These are phyloP conservation scores for Suricata suricatta DNA, from an alignment of 2,113 vertebrate genomes.

Conservation along the genomic window DNA sequence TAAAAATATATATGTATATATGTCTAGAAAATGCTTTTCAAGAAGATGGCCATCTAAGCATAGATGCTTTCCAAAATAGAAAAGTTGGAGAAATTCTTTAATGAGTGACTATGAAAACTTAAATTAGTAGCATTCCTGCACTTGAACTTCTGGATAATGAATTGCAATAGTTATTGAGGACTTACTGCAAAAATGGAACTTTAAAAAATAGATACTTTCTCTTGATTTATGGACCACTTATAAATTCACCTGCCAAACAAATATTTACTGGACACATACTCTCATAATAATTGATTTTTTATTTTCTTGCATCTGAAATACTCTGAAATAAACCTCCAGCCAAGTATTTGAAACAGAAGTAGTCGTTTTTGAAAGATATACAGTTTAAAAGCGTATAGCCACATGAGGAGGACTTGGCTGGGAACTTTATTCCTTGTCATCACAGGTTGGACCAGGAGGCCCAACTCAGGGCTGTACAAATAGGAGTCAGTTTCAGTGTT, in stretches of 20 bases:
- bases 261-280: not conserved
- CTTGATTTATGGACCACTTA: not conserved
- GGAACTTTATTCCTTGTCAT: not conserved
- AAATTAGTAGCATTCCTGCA: not conserved
- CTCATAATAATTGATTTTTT: not conserved
- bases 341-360: not conserved
- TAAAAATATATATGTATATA: not conserved
- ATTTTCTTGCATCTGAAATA: not conserved
- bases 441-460: not conserved
- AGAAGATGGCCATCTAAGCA: not conserved
- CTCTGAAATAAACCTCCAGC: not conserved
- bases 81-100: not conserved
- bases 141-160: slow-evolving; percentile 21
- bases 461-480: not conserved
- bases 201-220: not conserved
- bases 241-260: not conserved
- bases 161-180: not conserved
- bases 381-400: not conserved
- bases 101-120: not conserved
- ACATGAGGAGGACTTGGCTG: not conserved
- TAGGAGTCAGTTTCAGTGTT: not conserved
- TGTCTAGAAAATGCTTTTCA: slow-evolving; percentile 41
- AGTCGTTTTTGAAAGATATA: slow-evolving; percentile 15
- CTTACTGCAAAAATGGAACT: not conserved
- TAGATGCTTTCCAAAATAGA: not conserved